These are phyloP conservation scores for Typhlomys cinereus DNA, from an alignment of 2,113 vertebrate genomes.

Conservation along the genomic window DNA sequence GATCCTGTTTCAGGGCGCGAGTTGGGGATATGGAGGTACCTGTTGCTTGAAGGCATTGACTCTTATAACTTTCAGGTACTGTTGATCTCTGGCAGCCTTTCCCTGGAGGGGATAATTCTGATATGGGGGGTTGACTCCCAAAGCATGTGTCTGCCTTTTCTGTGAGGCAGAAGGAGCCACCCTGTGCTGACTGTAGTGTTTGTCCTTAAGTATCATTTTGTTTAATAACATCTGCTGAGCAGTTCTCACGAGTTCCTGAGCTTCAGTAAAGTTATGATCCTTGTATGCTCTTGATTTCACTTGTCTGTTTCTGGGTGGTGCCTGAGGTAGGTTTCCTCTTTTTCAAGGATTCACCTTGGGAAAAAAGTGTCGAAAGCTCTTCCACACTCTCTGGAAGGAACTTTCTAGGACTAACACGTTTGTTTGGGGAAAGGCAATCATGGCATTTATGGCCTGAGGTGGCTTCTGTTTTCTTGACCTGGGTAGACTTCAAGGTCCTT, in stretches of 20 bases:
- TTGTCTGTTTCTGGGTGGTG: background rate
- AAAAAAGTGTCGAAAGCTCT: background rate
- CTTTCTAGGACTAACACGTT: background rate
- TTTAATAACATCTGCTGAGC: slow-evolving; percentile 21
- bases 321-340: background rate
- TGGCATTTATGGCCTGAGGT: background rate
- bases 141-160: background rate
- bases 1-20: background rate
- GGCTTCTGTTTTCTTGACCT: background rate
- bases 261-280: background rate
- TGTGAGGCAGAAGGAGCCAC: background rate
- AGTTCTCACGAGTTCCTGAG: background rate
- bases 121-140: no score
- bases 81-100: background rate
- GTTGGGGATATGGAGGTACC: background rate
- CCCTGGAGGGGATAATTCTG: background rate
- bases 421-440: background rate
- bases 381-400: background rate
- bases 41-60: background rate
- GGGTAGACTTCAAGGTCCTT: background rate
- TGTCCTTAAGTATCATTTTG: background rate
- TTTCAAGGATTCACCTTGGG: background rate
- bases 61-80: background rate
- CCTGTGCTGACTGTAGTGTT: background rate
- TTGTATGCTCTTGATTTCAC: background rate